Base-by-base conservation (phyloP, 2,113 vertebrate genomes). In the Neomonachus schauinslandi region DNA sequence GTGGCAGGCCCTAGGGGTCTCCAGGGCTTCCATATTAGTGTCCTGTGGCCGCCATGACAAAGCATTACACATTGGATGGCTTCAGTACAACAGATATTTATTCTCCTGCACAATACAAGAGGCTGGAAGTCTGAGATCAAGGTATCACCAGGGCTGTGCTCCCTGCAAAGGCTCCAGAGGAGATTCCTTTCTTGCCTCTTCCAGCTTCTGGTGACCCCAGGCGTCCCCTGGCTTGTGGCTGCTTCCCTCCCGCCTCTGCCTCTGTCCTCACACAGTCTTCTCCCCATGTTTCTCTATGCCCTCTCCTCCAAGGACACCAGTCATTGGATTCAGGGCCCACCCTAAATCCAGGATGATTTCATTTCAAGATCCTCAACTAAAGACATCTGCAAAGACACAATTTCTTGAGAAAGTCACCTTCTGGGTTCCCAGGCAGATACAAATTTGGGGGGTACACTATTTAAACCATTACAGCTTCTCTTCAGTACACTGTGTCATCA, bases 91-190 rank as follows among this genome's bases (percentile, higher is more conserved):
- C 14, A 69, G 51, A 10, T 3, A 9, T 31, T 21, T 74, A 46
- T 39, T 55, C 42, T 22, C 39, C 46, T 19, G 6, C 8, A 3
- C 10, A 1, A 31, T 33, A 24, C 69, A 63, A 46, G 53, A 31
- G 36, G 22, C 67, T 21, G 2, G 19, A 61, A 28, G 74, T 39
- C 46, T 79, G 26, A 18, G 46, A 31, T 49, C 46, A 57, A 18
- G 53, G 16, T 5, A 0, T 49, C 79, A 15, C 39, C 26, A 83
- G 51, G 46, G 39, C 53, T 12, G 9, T 1, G 0, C 2, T 39
- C 21, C 81, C 42, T 76, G 39, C 3, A 2, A 4, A 36, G 22
- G 15, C 19, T 8, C n/a, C 0, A 0, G 31, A 36, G 16, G 33
- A 31, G 69, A 12, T 0, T 4, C 36, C 36, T 12, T 26, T 39